Evolutionary conservation across 2,113 vertebrate species (phyloP).

Genomic region (Corythoichthys haematopterus): DNA sequence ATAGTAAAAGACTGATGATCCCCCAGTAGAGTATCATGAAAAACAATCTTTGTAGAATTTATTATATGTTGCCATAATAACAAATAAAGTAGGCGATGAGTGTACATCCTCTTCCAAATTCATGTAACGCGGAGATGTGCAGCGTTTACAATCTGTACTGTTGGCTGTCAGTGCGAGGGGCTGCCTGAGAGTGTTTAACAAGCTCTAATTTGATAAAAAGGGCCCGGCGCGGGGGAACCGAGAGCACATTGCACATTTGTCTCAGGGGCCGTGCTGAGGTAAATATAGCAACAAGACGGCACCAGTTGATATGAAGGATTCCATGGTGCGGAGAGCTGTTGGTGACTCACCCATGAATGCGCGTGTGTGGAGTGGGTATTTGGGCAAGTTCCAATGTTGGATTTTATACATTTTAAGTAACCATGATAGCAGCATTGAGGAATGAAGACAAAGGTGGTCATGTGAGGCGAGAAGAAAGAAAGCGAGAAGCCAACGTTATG

Average conservation of each 20-base stretch:
- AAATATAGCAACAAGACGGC: constrained; percentile 73
- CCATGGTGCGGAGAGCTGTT: constrained; percentile 54
- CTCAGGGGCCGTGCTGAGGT: constrained; percentile 58
- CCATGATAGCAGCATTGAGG: constrained; percentile 20
- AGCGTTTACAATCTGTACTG: constrained; percentile 26
- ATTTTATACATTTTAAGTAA: constrained; percentile 39
- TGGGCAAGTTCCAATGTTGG: constrained; percentile 13
- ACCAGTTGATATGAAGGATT: constrained; percentile 71
- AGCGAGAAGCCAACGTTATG: constrained; percentile 16
- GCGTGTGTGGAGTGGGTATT: constrained; percentile 11
- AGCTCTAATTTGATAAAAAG: constrained; percentile 64
- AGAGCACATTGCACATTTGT: constrained; percentile 61
- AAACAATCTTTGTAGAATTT: neutral
- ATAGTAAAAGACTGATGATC: neutral
- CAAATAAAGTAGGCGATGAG: neutral
- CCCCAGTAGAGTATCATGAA: too few relatives aligned
- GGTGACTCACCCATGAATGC: constrained; percentile 57
- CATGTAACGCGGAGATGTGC: constrained; percentile 32
- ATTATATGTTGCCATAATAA: neutral
- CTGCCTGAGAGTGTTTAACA: constrained; percentile 52
- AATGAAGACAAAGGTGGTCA: constrained; percentile 11
- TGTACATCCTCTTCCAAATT: constrained; percentile 34
- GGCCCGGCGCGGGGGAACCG: constrained; percentile 56
- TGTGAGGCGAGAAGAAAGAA: constrained; percentile 4
- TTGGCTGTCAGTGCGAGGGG: constrained; percentile 32